Evolutionary conservation across 2,888 invertebrate genomes (phyloP).

Genomic region (Thymelicus sylvestris): DNA sequence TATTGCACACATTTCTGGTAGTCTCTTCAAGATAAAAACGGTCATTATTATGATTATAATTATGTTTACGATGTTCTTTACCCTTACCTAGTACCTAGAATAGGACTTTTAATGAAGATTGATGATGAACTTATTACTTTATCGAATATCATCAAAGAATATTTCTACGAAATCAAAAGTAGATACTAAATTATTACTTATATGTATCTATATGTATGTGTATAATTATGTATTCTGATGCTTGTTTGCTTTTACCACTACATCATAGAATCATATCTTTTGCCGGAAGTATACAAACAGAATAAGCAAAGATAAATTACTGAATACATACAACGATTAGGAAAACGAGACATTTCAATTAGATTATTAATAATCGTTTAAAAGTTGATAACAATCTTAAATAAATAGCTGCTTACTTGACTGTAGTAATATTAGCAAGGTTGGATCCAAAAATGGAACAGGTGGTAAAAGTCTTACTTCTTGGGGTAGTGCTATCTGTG

Average conservation of each 20-base stretch:
- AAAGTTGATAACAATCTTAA: background rate
- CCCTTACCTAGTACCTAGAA: too few species aligned
- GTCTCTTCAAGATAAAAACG: too few species aligned
- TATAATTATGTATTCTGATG: too few species aligned
- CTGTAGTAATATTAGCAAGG: background rate
- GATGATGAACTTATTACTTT: too few species aligned
- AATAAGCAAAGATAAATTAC: constrained; percentile 1
- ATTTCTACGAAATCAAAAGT: too few species aligned
- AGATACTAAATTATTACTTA: too few species aligned
- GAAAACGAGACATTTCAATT: background rate
- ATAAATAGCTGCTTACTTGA: background rate
- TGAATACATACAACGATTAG: background rate
- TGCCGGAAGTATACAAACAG: background rate
- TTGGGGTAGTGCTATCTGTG: constrained; percentile 15
- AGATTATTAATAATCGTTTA: background rate
- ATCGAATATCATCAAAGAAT: too few species aligned
- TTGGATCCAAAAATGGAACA: background rate
- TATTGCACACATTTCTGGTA: too few species aligned
- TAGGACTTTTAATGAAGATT: too few species aligned
- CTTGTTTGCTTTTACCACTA: background rate
- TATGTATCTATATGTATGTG: too few species aligned
- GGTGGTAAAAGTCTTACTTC: constrained; percentile 1
- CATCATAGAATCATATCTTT: background rate
- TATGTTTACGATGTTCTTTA: too few species aligned
- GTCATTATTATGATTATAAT: too few species aligned